A percentile compares a stretch with the other conserved stretches of the same genome.
Evolutionary conservation across 1,140 invertebrate species (phyloP).

Genomic region (Lordiphosa stackelbergi): DNA sequence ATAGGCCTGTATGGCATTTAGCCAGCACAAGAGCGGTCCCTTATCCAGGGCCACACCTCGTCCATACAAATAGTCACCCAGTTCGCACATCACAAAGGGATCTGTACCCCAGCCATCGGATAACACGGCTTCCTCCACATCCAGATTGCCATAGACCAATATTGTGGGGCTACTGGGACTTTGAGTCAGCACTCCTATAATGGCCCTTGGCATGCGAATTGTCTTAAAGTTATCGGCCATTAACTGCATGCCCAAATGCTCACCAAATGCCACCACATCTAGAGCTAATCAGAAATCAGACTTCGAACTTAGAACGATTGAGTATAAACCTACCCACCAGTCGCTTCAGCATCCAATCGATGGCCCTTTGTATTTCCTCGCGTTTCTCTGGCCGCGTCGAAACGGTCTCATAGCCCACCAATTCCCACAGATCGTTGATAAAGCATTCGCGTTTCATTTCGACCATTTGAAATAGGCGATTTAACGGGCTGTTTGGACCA

Average conservation of each 20-base stretch:
- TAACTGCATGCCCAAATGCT: constrained; percentile 31
- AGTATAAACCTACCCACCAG: constrained; percentile 4
- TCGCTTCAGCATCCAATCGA: constrained; percentile 31
- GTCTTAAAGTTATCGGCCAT: constrained; percentile 7
- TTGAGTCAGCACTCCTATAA: constrained; percentile 16
- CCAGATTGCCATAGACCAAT: constrained; percentile 96
- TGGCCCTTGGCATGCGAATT: constrained; percentile 19
- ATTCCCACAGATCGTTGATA: constrained; percentile 35
- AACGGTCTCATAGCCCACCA: constrained; percentile 20
- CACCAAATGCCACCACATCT: constrained; percentile 31
- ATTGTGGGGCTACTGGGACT: constrained; percentile 89
- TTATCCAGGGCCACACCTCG: constrained; percentile 97
- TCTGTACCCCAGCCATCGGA: constrained; percentile 96
- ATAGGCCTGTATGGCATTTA: constrained; percentile 94
- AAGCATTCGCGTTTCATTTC: constrained; percentile 27
- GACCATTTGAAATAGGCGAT: constrained; percentile 21
- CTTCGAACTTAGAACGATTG: not conserved
- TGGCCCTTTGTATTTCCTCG: constrained; percentile 3
- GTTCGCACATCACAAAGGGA: constrained; percentile 92
- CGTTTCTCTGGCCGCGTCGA: constrained; percentile 14
- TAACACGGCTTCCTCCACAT: constrained; percentile 94
- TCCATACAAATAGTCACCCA: constrained; percentile 93
- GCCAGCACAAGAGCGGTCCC: constrained; percentile 92
- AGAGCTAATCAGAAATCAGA: not conserved
- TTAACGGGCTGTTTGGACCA: constrained; percentile 1